Evolutionary conservation across 2,888 invertebrate genomes (phyloP).

Genomic region (Galerucella nymphaeae): DNA sequence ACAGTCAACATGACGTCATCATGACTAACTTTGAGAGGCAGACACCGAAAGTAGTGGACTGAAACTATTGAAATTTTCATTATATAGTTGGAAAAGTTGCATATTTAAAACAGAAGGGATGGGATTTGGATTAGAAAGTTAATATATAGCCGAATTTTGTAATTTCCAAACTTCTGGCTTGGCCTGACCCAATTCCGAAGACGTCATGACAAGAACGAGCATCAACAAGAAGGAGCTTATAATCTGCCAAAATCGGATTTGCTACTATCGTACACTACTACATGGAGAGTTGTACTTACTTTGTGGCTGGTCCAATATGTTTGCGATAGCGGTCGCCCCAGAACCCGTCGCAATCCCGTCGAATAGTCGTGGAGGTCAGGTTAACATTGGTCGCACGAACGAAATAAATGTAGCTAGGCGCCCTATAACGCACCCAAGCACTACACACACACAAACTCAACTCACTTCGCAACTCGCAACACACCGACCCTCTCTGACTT

Average conservation of each 20-base stretch:
- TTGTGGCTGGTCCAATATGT: constrained; percentile 64
- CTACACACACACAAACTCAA: constrained; percentile 59
- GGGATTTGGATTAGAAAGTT: not conserved
- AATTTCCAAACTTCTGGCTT: constrained; percentile 33
- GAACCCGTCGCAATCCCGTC: constrained; percentile 62
- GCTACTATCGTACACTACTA: not conserved
- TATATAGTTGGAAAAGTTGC: not conserved
- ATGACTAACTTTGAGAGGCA: constrained; percentile 4
- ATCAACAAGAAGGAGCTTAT: not conserved
- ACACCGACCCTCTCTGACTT: constrained; percentile 62
- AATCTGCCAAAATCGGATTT: constrained; percentile 1
- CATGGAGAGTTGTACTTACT: constrained; percentile 57
- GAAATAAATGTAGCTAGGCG: constrained; percentile 60
- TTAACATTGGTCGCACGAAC: constrained; percentile 63
- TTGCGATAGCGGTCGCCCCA: constrained; percentile 64
- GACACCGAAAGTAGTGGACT: not conserved
- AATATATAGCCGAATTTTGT: not conserved
- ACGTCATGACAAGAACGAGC: constrained; percentile 27
- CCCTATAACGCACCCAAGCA: constrained; percentile 63
- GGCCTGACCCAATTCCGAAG: constrained; percentile 48
- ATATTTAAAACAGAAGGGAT: not conserved
- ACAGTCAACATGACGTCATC: constrained; percentile 23
- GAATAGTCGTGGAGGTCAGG: constrained; percentile 64
- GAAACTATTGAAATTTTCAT: not conserved
- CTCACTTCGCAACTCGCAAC: constrained; percentile 56